phyloP scores from a whole-genome alignment of 2,113 vertebrate genomes.

The Corvus hawaiiensis region DNA sequence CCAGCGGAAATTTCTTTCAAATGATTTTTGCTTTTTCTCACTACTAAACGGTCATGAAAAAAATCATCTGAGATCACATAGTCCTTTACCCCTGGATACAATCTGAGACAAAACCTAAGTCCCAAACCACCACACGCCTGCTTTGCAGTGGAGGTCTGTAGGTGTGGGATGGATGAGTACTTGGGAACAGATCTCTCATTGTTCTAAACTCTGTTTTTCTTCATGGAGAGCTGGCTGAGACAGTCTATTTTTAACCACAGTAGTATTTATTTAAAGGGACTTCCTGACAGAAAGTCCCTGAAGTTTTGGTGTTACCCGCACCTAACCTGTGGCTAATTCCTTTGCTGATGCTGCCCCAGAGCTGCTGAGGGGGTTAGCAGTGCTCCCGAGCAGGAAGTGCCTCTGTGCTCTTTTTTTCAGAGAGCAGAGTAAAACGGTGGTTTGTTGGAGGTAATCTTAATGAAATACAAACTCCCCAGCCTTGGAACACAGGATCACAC shows the following conservation, averaged over 20 bases:
- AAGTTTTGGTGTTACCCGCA: neutral
- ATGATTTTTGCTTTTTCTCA: neutral
- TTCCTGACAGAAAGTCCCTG: neutral
- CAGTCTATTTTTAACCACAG: neutral
- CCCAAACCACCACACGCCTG: neutral
- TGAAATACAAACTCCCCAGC: conserved; percentile 20
- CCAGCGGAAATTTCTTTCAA: neutral
- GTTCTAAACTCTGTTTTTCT: neutral
- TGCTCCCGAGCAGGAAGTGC: neutral
- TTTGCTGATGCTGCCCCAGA: neutral
- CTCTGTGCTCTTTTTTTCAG: conserved; percentile 27
- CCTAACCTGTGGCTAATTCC: neutral
- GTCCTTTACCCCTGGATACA: neutral
- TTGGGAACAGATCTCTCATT: neutral
- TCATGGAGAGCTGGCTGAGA: neutral
- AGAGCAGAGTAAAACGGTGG: neutral
- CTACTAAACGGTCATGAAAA: neutral
- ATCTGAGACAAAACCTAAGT: neutral
- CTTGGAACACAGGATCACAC: conserved; percentile 39
- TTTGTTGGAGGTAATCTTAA: conserved; percentile 27
- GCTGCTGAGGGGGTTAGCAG: neutral
- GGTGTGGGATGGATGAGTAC: neutral
- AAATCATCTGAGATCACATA: neutral
- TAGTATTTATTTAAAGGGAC: conserved; percentile 6
- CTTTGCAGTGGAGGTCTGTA: neutral